phyloP scores from a whole-genome alignment of 2,888 invertebrate species.

The Caenorhabditis macrosperma region DNA sequence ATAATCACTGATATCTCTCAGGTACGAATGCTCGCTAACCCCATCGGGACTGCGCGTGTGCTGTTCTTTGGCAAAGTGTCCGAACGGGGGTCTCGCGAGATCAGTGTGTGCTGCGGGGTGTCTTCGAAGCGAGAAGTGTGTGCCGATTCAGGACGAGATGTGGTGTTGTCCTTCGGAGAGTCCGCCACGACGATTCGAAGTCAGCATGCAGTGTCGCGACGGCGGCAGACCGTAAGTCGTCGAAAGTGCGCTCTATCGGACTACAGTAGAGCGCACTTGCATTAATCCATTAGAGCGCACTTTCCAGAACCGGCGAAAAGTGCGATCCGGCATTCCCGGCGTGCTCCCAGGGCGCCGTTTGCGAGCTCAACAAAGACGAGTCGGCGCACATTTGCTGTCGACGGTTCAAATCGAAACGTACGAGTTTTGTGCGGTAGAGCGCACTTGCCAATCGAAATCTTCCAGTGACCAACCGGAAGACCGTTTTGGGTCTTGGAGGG shows the following conservation, averaged over 20 bases:
- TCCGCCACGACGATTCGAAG: neutral
- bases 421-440: neutral
- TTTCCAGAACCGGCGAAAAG: slow-evolving; percentile 38
- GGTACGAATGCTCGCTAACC: slow-evolving; percentile 65
- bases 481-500: too few species aligned
- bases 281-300: neutral
- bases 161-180: slow-evolving; percentile 69
- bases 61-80: slow-evolving; percentile 63
- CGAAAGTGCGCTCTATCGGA: too few species aligned
- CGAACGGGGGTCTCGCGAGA: slow-evolving; percentile 49
- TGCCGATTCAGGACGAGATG: slow-evolving; percentile 54
- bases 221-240: slow-evolving; percentile 13
- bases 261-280: too few species aligned
- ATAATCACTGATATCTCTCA: slow-evolving; percentile 13
- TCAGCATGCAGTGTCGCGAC: slow-evolving; percentile 21
- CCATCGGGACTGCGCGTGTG: slow-evolving; percentile 60
- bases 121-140: slow-evolving; percentile 64
- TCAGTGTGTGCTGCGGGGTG: slow-evolving; percentile 67
- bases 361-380: slow-evolving; percentile 36
- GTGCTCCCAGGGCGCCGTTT: slow-evolving; percentile 31
- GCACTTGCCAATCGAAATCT: neutral
- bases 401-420: slow-evolving; percentile 14
- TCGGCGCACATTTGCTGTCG: slow-evolving; percentile 44
- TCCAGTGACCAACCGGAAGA: slow-evolving; percentile 26
- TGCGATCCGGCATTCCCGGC: slow-evolving; percentile 44